Percentiles rank a stretch among this genome's conserved stretches.
Evolutionary conservation across 2,888 invertebrate species (phyloP).

Genomic region (Sinhomidia bicolor): DNA sequence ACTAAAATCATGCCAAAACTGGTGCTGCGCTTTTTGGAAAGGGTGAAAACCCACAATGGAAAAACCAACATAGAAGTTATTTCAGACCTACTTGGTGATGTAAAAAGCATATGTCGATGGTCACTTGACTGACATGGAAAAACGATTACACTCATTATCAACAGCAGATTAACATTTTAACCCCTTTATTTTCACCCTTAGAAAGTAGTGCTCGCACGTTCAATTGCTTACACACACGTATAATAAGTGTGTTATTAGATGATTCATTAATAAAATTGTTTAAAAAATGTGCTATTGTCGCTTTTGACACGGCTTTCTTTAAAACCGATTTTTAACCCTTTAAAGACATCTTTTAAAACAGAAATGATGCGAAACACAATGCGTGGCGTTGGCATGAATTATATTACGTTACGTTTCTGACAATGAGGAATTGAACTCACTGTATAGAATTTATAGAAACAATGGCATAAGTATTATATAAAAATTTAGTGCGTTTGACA

Average conservation of each 20-base stretch:
- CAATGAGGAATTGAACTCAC: constrained; percentile 50
- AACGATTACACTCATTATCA: constrained; percentile 78
- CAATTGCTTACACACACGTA: neutral
- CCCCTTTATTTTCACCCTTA: constrained; percentile 39
- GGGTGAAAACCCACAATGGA: neutral
- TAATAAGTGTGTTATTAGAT: constrained; percentile 39
- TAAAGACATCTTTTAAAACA: neutral
- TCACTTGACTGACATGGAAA: constrained; percentile 75
- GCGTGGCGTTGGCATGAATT: neutral
- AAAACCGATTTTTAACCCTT: constrained; percentile 60
- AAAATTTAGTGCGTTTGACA: too few species aligned
- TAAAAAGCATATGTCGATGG: constrained; percentile 65
- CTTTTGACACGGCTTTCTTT: constrained; percentile 53
- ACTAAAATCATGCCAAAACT: neutral
- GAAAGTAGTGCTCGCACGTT: neutral
- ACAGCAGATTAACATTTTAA: constrained; percentile 59
- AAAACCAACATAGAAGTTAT: neutral
- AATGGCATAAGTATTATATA: too few species aligned
- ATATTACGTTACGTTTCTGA: constrained; percentile 12
- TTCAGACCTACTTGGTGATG: neutral
- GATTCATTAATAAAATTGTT: constrained; percentile 65
- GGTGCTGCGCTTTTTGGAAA: neutral
- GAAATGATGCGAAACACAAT: neutral
- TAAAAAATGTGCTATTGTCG: constrained; percentile 63
- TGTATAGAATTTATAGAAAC: neutral